These are phyloP conservation scores for Neolamprologus hecqui DNA, from an alignment of 2,113 vertebrate species.

Conservation along the genomic window DNA sequence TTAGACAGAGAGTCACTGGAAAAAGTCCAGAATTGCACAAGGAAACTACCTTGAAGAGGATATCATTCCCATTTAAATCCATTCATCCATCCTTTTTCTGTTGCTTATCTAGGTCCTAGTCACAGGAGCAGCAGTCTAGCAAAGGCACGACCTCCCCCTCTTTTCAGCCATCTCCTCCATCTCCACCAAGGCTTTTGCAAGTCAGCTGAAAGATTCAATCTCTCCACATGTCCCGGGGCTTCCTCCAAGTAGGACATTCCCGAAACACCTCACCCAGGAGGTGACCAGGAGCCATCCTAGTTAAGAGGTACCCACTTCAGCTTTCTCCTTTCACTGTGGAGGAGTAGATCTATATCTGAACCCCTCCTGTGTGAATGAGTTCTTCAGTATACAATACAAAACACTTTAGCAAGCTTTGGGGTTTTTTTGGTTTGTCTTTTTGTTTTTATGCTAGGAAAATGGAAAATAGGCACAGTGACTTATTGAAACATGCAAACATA, in stretches of 20 bases:
- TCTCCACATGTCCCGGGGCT: neutral
- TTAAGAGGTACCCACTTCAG: neutral
- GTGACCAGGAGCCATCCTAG: neutral
- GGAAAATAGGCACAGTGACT: rapidly evolving
- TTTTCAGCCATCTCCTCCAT: neutral
- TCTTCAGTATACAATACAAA: neutral
- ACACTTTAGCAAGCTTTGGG: neutral
- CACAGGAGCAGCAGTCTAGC: neutral
- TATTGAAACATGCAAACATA: neutral
- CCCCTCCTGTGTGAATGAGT: neutral
- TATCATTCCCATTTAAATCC: neutral
- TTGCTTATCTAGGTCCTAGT: neutral
- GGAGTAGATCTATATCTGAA: neutral
- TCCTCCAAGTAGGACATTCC: neutral
- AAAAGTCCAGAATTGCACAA: neutral
- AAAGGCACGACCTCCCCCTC: neutral
- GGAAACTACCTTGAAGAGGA: neutral
- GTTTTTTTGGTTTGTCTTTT: rapidly evolving
- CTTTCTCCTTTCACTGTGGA: neutral
- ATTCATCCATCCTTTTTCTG: neutral
- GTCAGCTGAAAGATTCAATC: neutral
- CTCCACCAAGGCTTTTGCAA: neutral
- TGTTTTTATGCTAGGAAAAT: neutral
- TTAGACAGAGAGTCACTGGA: neutral
- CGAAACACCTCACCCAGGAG: neutral